Percentiles rank a stretch among this genome's conserved stretches.
These are phyloP conservation scores for Notocelia uddmanniana DNA, from an alignment of 2,888 invertebrate genomes.

Conservation along the genomic window DNA sequence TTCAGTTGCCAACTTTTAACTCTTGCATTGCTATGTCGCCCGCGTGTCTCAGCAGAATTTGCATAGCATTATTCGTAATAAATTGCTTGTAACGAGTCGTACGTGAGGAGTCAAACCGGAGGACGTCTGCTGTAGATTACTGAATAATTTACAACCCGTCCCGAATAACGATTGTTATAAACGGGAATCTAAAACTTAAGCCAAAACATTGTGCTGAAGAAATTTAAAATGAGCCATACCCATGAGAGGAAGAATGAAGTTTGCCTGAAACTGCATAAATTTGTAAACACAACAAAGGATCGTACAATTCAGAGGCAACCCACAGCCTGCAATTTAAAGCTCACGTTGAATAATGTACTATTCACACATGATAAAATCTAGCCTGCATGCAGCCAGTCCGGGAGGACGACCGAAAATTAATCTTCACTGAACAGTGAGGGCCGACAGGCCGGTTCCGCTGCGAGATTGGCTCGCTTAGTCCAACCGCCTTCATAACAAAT, in stretches of 20 bases:
- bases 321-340: constrained; percentile 18
- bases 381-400: constrained; percentile 32
- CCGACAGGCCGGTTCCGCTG: constrained; percentile 28
- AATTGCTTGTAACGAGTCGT: constrained; percentile 72
- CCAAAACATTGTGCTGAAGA: not conserved
- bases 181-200: constrained; percentile 53
- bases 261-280: not conserved
- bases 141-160: constrained; percentile 68
- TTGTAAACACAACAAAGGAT: constrained; percentile 10
- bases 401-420: constrained; percentile 31
- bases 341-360: constrained; percentile 41
- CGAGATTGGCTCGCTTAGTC: constrained; percentile 41
- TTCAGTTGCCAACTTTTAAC: constrained; percentile 35
- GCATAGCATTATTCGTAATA: constrained; percentile 70
- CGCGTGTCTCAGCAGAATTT: constrained; percentile 61
- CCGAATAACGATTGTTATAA: constrained; percentile 66
- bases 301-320: not conserved
- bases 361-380: constrained; percentile 40
- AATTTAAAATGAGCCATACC: not conserved
- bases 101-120: constrained; percentile 66
- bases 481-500: constrained; percentile 46
- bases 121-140: constrained; percentile 67
- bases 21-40: constrained; percentile 58
- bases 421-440: constrained; percentile 25
- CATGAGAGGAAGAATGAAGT: not conserved